Evolutionary conservation across 30 jellyfish, hydroid and myxozoan genomes (phyloP), one percentile per base, ranked within the genome.

Genomic region (Nemopilema nomurai): DNA sequence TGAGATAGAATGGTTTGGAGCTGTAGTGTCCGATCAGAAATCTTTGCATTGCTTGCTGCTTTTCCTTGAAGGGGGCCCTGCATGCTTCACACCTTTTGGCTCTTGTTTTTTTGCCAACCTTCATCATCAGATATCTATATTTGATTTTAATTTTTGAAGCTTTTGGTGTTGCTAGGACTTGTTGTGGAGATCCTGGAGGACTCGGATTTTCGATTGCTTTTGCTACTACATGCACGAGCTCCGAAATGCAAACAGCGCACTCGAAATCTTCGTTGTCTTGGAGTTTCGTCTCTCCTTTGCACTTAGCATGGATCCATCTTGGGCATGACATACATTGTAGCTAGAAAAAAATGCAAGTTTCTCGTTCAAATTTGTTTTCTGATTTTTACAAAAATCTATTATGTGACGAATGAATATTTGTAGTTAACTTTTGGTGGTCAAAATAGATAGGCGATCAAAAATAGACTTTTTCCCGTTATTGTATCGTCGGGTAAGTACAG

Each of bases 231-330:
- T 26, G 74, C 31, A 26, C 31, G 74, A n/a, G 74, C 31, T 64
- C 31, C 74, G 28, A 26, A 64, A 64, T 64, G 74, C 74, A 64
- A 22, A 1, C 28, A 64, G 74, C 74, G 74, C 74, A 64, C 31
- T 64, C 74, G 74, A 64, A 64, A 64, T 22, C 74, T 26, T 64
- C 74, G 74, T 26, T 26, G 31, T 22, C 28, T 22, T 64, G 31
- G 31, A 64, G 28, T 26, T 64, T 64, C 28, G 28, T 64, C 28
- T n/a, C 31, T 22, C 74, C 74, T 64, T 64, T 64, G 74, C 74
- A 64, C 31, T 64, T 64, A 26, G 31, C 28, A 26, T 64, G 74
- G 74, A 64, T 64, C 74, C 74, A 64, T 64, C 74, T 64, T 22
- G 31, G 31, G 31, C 74, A 64, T 22, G 74, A n/a, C 28, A 26